Evolutionary conservation across 2,797 vertebrate species (phyloP).

Genomic region (Trachops cirrhosus): DNA sequence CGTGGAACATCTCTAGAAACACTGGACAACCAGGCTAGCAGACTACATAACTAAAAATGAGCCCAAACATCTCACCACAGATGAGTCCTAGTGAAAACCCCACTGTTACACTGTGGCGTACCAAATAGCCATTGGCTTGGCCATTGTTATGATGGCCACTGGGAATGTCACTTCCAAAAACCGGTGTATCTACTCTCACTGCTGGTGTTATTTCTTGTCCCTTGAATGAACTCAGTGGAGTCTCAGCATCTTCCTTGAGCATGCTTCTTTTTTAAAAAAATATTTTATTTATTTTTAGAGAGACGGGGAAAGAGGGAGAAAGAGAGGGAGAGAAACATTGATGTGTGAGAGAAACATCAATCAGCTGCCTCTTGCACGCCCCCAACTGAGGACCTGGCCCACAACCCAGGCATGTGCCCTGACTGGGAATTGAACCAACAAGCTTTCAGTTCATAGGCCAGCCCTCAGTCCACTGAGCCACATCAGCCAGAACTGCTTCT

Average conservation of each 20-base stretch:
- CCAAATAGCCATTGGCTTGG: neutral
- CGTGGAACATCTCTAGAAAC: neutral
- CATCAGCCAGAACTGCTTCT: neutral
- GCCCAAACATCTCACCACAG: neutral
- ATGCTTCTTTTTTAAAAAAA: neutral
- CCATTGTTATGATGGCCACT: neutral
- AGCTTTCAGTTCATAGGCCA: no score
- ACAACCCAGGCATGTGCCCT: no score
- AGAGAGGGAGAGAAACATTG: no score
- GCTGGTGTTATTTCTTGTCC: neutral
- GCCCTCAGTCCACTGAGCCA: no score
- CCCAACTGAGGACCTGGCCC: no score
- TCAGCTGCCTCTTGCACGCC: no score
- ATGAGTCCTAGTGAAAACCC: neutral
- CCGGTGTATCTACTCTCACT: neutral
- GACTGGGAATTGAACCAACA: no score
- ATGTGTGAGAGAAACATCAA: no score
- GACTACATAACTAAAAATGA: neutral
- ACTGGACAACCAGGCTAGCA: neutral
- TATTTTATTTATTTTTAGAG: no score
- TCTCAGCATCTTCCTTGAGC: neutral
- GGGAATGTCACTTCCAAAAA: neutral
- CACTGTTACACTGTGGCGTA: neutral
- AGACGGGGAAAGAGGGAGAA: no score
- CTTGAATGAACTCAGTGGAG: neutral